Evolutionary conservation across 1,140 invertebrate genomes (phyloP), one percentile per base, ranked within the genome.

Genomic region (Solenopsis invicta): DNA sequence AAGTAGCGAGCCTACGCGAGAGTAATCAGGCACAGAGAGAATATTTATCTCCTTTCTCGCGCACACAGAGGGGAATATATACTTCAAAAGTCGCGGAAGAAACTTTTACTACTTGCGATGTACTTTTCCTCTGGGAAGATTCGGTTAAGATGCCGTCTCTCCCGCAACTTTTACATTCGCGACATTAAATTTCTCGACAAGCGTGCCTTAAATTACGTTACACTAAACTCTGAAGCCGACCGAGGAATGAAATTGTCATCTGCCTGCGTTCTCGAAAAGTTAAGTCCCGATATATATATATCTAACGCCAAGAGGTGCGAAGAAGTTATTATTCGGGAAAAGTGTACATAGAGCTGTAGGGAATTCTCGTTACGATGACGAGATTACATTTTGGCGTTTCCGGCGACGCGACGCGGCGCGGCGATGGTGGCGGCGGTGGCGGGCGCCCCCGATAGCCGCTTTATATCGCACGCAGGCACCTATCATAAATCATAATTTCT

Each of bases 401-500:
- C 34, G 67, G 29, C 45, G 45, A n/a, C n/a, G n/a, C n/a, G n/a
- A n/a, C n/a, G n/a, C n/a, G n/a, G n/a, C n/a, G n/a, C n/a, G n/a
- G n/a, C n/a, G n/a, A n/a, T n/a, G n/a, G n/a, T 2, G 29, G 29
- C 29, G 29, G 29, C 29, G 29, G 29, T 2, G 29, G 29, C 29
- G 29, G 29, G 48, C 24, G 1, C 52, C n/a, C 6, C 50, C 24
- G 67, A 74, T 74, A 48, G 80, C 24, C 80, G 29, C 80, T 84
- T 75, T 62, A 74, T 74, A 84, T 18, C 80, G 67, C 29, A 48
- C 45, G 54, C 41, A 37, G 52, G 56, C 80, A 41, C 56, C 69
- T 61, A 84, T 84, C 80, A 75, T 84, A 84, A 84, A 84, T 84
- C 80, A 74, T 75, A 74, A 84, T 84, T 84, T 75, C 80, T 84